Evolutionary conservation across 2,888 invertebrate species (phyloP), one percentile per base, ranked within the genome.

Genomic region (Tubiluchus corallicola): DNA sequence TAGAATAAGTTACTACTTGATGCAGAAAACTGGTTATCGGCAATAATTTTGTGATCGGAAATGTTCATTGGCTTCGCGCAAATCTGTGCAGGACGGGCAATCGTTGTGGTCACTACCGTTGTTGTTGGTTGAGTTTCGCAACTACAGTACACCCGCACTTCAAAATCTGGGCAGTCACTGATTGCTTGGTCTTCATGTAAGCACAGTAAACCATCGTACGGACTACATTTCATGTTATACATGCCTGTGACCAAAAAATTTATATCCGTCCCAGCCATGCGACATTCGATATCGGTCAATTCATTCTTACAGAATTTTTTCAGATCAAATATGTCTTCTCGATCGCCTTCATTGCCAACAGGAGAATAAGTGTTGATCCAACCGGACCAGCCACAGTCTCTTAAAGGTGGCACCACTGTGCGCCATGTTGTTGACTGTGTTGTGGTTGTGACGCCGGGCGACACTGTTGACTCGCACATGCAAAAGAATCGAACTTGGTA

Each of bases 401-500:
- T 20, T 13, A 3, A 13, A 42, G 18, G 17, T 37, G 5, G 37
- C n/a, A n/a, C n/a, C n/a, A n/a, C n/a, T n/a, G n/a, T n/a, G n/a
- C n/a, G n/a, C n/a, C n/a, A n/a, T n/a, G n/a, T n/a, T n/a, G n/a
- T n/a, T n/a, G 16, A 52, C 51, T 0, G 52, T 61, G 49, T 68
- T n/a, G n/a, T n/a, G n/a, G n/a, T n/a, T n/a, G n/a, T n/a, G n/a
- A n/a, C n/a, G n/a, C n/a, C n/a, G n/a, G n/a, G n/a, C n/a, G n/a
- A n/a, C n/a, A n/a, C n/a, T n/a, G n/a, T n/a, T n/a, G n/a, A n/a
- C 9, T 29, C n/a, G 29, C 62, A 61, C 13, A 51, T 49, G 46
- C 62, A 62, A 48, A 53, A 60, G 50, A 58, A 60, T 29, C 55
- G 46, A 19, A 60, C 52, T 51, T 59, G 56, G 47, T 61, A 62